Base-by-base conservation (phyloP, 2,888 invertebrate species). In the Auanema freiburgensis region DNA sequence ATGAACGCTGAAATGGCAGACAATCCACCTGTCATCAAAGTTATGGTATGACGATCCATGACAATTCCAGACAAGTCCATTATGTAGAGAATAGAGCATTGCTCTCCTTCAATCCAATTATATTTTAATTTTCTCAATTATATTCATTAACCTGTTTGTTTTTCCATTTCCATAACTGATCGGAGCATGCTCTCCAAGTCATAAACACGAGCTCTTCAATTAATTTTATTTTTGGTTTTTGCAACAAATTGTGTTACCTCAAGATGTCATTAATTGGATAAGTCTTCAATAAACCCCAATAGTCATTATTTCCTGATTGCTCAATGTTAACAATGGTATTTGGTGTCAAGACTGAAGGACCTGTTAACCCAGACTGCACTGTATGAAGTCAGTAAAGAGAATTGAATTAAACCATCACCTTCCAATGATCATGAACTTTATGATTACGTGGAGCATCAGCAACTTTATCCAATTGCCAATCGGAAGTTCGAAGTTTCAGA, bases 21-120 rank as follows among this genome's bases (percentile, higher is more conserved):
- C 4, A 82, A 69, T 0, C 81, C 78, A 1, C 79, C 71, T 1
- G 71, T 59, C 5, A 71, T 51, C 57, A 81, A 67, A 6, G 77
- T 66, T 8, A 76, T 69, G 14, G 78, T 60, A 24, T 67, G 67
- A 41, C 68, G 69, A 55, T 83, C 79, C 65, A 74, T 76, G 24
- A 74, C 74, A 11, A 82, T 69, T 12, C 80, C 80, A 24, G 72
- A 72, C 55, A 82, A 59, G 56, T 82, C 82, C 82, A 82, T 82
- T 25, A 82, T 74, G 66, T 82, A 82, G 56, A 80, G 67, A 11
- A 82, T 70, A 14, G 77, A 76, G 18, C 74, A 67, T 57, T 82
- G 80, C n/a, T 77, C 69, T 12, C 78, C 76, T 77, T 49, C 14
- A 64, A 42, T 40, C 16, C 40, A 6, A n/a, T 53, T 25, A 16